Evolutionary conservation across 2,797 vertebrate species (phyloP), one percentile per base, ranked within the genome.

Genomic region (Meda fulgida): DNA sequence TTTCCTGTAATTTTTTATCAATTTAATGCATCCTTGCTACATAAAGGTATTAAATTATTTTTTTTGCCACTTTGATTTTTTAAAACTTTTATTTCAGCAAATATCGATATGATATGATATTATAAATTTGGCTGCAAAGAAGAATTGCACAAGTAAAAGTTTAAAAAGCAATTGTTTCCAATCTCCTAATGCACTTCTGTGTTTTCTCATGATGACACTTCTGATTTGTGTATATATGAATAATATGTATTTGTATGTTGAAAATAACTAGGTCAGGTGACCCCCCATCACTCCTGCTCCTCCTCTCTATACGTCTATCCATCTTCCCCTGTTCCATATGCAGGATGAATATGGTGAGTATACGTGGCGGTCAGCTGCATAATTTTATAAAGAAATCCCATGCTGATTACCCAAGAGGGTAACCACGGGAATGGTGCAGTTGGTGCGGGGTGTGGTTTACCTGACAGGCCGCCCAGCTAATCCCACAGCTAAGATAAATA

Each of bases 321-420:
- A 78, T 80, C 79, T 81, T 80, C 31, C 70, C 48, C 78, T 73
- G 38, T 78, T 90, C 85, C 85, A 86, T 86, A 87, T 86, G 82
- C 90, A 87, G 91, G 91, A 94, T 95, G 94, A 95, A 95, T 94
- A 94, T 95, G 94, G 93, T 94, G 94, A 95, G 94, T 91, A 93
- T 90, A 79, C 90, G 89, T 91, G 93, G 89, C 91, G 94, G 92
- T 94, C 87, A 90, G 92, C 92, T 87, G 92, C 93, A 94, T 89
- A 93, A 94, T 94, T 93, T 92, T 92, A 90, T 93, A 90, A 91
- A 91, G 93, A 93, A 93, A 94, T 93, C 92, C 91, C 60, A 36
- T 29, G 67, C 87, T 88, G 85, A 89, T 89, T 89, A 89, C 87
- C 89, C 89, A 34, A 46, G 84, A 85, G 86, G 84, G 85, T 67